Evolutionary conservation across 64 coral and sea anemone genomes (phyloP).

Genomic region (Pocillopora damicornis): DNA sequence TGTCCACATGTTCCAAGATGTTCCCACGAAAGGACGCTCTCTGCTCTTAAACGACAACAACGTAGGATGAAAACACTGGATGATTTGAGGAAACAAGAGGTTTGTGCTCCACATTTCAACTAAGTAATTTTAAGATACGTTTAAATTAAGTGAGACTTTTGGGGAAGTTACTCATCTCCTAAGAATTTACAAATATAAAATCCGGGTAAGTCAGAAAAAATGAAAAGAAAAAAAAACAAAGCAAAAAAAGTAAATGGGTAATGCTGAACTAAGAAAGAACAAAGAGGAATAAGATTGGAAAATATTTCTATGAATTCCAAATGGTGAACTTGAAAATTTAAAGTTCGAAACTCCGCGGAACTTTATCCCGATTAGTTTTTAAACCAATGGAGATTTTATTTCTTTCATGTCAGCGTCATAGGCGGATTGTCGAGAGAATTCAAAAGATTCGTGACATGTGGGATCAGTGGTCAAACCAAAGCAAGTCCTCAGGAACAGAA

Average conservation of each 20-base stretch:
- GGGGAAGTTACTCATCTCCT: too few relatives aligned
- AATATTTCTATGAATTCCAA: too few relatives aligned
- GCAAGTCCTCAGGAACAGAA: conserved; percentile 26
- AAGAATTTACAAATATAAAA: too few relatives aligned
- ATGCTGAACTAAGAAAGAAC: too few relatives aligned
- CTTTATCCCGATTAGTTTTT: too few relatives aligned
- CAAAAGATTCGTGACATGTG: conserved; percentile 62
- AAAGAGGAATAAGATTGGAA: too few relatives aligned
- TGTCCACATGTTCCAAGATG: conserved; percentile 65
- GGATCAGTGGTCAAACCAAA: conserved; percentile 35
- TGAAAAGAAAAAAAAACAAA: too few relatives aligned
- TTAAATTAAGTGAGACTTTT: too few relatives aligned
- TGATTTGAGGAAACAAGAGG: conserved; percentile 54
- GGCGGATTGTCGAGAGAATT: conserved; percentile 62
- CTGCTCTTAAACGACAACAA: conserved; percentile 68
- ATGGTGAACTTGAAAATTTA: too few relatives aligned
- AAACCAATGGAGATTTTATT: background rate
- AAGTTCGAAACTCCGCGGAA: too few relatives aligned
- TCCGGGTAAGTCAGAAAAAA: too few relatives aligned
- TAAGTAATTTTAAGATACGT: background rate
- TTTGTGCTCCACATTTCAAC: background rate
- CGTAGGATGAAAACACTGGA: conserved; percentile 54
- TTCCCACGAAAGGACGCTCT: conserved; percentile 77
- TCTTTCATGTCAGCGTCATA: conserved; percentile 41
- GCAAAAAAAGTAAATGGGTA: too few relatives aligned